Conservation (phyloP, 2,113 vertebrate species). For the Sinosuthora webbiana region DNA sequence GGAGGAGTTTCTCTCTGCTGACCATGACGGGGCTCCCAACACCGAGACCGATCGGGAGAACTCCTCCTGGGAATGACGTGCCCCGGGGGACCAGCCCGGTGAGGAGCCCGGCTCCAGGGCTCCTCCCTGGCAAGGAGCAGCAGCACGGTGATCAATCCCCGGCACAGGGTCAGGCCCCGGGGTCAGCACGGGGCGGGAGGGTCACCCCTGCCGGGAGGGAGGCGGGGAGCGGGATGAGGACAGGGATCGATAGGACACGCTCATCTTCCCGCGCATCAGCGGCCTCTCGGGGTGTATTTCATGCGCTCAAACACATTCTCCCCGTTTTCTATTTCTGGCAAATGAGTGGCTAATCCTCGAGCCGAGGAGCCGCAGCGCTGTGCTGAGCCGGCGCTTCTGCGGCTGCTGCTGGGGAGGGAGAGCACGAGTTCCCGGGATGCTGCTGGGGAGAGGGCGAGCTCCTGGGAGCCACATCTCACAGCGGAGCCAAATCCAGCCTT, state of each 20-base stretch:
- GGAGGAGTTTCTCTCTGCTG: constrained; percentile 20
- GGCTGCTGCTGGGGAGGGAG: background rate
- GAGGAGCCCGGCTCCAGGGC: background rate
- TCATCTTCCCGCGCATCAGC: background rate
- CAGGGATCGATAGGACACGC: background rate
- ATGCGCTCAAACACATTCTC: background rate
- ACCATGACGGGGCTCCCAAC: background rate
- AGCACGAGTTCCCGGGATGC: background rate
- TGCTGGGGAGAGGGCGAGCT: background rate
- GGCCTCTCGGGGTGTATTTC: background rate
- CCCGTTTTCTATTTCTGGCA: constrained; percentile 30
- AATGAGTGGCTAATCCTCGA: background rate
- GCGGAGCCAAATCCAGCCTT: background rate
- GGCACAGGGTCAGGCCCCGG: too few species aligned
- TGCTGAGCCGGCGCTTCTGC: background rate
- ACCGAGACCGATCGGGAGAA: fast-evolving
- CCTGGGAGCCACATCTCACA: background rate
- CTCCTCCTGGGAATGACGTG: background rate
- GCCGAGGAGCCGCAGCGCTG: background rate
- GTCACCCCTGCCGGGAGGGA: background rate
- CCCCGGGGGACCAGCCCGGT: background rate
- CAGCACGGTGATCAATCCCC: fast-evolving
- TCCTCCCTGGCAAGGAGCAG: fast-evolving
- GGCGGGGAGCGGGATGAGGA: background rate
- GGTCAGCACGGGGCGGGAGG: fast-evolving